Evolutionary conservation across 2,888 invertebrate species (phyloP), one percentile per base, ranked within the genome.

Genomic region (Epirrhoe alternata): DNA sequence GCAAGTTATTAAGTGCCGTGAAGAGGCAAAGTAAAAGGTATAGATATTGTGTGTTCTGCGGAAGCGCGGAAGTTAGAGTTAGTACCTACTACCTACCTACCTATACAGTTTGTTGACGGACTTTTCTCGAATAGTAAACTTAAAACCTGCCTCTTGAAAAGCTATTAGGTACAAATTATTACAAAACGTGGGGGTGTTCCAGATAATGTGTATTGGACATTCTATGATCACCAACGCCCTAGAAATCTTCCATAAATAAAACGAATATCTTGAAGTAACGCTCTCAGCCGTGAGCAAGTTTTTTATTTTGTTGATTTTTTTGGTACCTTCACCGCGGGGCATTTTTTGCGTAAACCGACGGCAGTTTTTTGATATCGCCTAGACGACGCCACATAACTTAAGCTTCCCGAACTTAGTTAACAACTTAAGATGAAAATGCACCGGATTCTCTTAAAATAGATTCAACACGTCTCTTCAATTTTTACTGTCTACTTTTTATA

Each of bases 401-500:
- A 47, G 50, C 61, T 60, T 56, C 63, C 61, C 42, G 16, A 33
- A 47, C 14, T 31, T 45, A 8, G 30, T 52, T 49, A 49, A 30
- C 50, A 42, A 6, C 24, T 14, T 35, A 16, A 14, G 30, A 50
- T 50, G 55, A 55, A 60, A 57, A 49, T 58, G 62, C 59, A 66
- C 64, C 69, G 66, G 69, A 62, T 64, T 64, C 50, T 66, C 66
- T 63, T 55, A n/a, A 72, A 74, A 74, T 70, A 70, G 69, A 69
- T 50, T 64, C 47, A 59, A 70, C 61, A 64, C 66, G 68, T 68
- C 69, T 33, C 64, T 66, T 62, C 14, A 45, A 51, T 62, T 67
- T 72, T 72, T 66, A 72, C 61, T 62, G 61, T 62, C 69, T 68
- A 67, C 68, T 75, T 76, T 77, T 78, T 78, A 77, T 77, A 71